Evolutionary conservation across 2,113 vertebrate genomes (phyloP), one percentile per base, ranked within the genome.

Genomic region (Monopterus albus): DNA sequence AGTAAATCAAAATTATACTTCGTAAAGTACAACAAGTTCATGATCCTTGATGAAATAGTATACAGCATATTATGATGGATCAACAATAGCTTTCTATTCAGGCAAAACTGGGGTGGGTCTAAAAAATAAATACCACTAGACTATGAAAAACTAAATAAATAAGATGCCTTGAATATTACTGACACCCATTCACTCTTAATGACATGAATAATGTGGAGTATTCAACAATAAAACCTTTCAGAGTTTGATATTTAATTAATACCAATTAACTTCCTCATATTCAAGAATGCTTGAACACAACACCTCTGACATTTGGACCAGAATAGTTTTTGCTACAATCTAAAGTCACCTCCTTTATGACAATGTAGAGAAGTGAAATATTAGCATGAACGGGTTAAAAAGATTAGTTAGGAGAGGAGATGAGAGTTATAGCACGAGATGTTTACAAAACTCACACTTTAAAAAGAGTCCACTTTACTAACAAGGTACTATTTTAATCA

Each of bases 121-220:
- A 72, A 13, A 15, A 73, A 76, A 81, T 47, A 1, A 43, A 55
- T 43, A 3, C 7, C 40, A 26, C 68, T 15, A 13, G 15, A 67
- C 8, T 28, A 13, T 21, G 3, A 23, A 0, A 42, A 49, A 69
- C 29, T 13, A 42, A 47, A 40, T 20, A 31, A 2, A 53, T 17
- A 63, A 55, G 64, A 61, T 61, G 50, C 84, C 84, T 89, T 87
- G 80, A 88, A 78, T 75, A 29, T 12, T 0, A 17, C 1, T 53
- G 23, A 20, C 51, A 50, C 20, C 17, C 13, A 36, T 31, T 53
- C n/a, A n/a, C 51, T 51, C 21, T 56, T 45, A 56, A 39, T 52
- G 39, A 38, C 25, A 49, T 15, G 49, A 18, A 50, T 52, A n/a
- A 55, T 35, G 3, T 52, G 3, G 55, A 12, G 17, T 18, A 38